Percentiles rank a stretch among this genome's conserved stretches.
These are phyloP conservation scores for Heliconius sara DNA, from an alignment of 2,888 invertebrate genomes.

Conservation along the genomic window DNA sequence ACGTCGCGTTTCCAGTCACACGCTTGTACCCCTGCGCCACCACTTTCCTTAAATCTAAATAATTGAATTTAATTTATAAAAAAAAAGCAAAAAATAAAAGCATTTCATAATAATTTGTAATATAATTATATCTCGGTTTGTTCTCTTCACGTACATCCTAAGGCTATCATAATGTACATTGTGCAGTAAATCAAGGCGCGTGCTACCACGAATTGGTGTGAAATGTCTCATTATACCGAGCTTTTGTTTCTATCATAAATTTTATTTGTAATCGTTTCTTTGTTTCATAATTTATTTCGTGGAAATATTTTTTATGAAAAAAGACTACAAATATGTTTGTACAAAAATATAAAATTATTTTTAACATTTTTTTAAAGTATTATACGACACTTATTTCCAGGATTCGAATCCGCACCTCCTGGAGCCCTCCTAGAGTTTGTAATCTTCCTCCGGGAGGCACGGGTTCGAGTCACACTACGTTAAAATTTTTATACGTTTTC, in stretches of 20 bases:
- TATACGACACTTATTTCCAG: background rate
- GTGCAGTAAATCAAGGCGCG: conserved; percentile 55
- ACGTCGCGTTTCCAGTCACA: too few relatives aligned
- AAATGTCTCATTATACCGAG: conserved; percentile 32
- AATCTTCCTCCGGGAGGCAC: too few relatives aligned
- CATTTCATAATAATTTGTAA: background rate
- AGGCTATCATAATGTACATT: conserved; percentile 57
- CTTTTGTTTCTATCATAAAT: conserved; percentile 25
- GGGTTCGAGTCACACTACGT: too few relatives aligned
- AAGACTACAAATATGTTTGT: too few relatives aligned
- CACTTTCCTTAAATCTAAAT: background rate
- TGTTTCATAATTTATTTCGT: background rate
- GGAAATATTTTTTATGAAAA: background rate
- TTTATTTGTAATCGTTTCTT: conserved; percentile 27
- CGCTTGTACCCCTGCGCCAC: too few relatives aligned
- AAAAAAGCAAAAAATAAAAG: background rate
- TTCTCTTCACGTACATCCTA: conserved; percentile 54
- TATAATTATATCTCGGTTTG: conserved; percentile 27
- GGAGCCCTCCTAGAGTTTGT: too few relatives aligned
- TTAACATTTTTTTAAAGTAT: background rate
- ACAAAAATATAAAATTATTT: background rate
- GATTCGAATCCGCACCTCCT: too few relatives aligned
- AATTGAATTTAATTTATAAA: background rate
- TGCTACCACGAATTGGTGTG: conserved; percentile 48
- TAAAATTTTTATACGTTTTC: too few relatives aligned